Evolutionary conservation across 2,888 invertebrate species (phyloP).

Genomic region (Hecatera dysodea): DNA sequence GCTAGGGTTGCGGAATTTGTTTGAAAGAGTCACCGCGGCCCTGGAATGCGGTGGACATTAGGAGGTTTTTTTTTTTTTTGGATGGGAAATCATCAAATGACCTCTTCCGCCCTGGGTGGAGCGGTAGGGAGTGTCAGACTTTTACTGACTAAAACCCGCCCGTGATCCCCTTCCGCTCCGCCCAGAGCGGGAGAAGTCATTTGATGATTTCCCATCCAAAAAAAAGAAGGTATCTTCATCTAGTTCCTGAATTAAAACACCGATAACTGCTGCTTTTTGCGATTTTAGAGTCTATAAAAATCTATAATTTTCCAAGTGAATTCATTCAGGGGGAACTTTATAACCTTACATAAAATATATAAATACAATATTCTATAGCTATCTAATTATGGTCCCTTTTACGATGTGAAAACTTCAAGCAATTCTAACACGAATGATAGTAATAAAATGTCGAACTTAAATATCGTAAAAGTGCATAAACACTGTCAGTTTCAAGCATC

Average conservation of each 20-base stretch:
- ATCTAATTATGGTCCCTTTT: constrained; percentile 33
- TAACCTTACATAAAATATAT: constrained; percentile 23
- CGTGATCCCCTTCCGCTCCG: too few species aligned
- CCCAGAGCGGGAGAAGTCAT: too few species aligned
- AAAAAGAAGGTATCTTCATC: neutral
- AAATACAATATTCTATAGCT: constrained; percentile 25
- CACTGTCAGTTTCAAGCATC: constrained; percentile 22
- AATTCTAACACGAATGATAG: constrained; percentile 40
- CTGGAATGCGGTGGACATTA: too few species aligned
- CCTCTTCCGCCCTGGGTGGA: too few species aligned
- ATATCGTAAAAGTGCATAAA: constrained; percentile 41
- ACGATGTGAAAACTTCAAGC: constrained; percentile 48
- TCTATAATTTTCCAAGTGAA: neutral
- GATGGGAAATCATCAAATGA: too few species aligned
- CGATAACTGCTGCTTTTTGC: neutral
- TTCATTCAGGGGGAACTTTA: constrained; percentile 5
- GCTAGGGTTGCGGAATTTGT: too few species aligned
- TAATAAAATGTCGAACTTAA: constrained; percentile 46
- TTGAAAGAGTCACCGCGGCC: too few species aligned
- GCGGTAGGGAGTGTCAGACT: too few species aligned
- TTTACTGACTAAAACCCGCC: too few species aligned
- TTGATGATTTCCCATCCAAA: too few species aligned
- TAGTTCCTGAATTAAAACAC: neutral
- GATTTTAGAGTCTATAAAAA: neutral
- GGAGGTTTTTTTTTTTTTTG: too few species aligned